These are phyloP conservation scores for Ramazzottius varieornatus DNA, from an alignment of 2,888 invertebrate genomes.

Conservation along the genomic window DNA sequence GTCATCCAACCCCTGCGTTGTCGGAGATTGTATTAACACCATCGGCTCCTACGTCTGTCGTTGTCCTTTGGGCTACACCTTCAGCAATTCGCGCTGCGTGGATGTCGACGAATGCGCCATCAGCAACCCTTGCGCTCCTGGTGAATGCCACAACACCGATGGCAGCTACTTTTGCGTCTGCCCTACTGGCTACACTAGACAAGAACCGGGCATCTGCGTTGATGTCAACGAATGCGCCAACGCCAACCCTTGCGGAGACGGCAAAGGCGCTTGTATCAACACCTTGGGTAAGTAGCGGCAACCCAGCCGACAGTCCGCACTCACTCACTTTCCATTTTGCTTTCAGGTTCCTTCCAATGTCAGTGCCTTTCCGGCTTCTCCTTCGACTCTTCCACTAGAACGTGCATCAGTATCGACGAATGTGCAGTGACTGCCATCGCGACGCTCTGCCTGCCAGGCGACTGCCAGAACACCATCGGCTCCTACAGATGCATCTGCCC, in stretches of 20 bases:
- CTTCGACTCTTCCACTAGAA: not conserved
- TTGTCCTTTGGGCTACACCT: conserved; percentile 11
- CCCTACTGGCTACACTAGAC: not conserved
- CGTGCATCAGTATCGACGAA: not conserved
- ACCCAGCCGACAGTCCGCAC: too few relatives aligned
- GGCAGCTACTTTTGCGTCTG: conserved; percentile 1
- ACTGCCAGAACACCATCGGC: not conserved
- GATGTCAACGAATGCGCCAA: not conserved
- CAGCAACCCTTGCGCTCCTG: conserved; percentile 10
- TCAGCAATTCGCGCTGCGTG: not conserved
- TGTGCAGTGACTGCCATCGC: not conserved
- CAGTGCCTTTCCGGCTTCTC: not conserved
- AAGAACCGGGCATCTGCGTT: not conserved
- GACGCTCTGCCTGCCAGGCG: not conserved
- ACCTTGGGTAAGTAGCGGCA: too few relatives aligned
- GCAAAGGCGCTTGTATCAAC: not conserved
- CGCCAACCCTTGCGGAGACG: not conserved
- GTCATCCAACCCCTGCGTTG: conserved; percentile 13
- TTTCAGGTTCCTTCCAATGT: not conserved
- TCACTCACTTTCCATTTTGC: too few relatives aligned
- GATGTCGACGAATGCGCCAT: conserved; percentile 9
- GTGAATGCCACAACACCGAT: conserved; percentile 4
- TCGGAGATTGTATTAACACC: conserved; percentile 13
- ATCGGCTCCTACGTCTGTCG: conserved; percentile 13
- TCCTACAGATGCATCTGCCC: not conserved